Evolutionary conservation across 1,140 invertebrate genomes (phyloP).

Genomic region (Lucilia cuprina): DNA sequence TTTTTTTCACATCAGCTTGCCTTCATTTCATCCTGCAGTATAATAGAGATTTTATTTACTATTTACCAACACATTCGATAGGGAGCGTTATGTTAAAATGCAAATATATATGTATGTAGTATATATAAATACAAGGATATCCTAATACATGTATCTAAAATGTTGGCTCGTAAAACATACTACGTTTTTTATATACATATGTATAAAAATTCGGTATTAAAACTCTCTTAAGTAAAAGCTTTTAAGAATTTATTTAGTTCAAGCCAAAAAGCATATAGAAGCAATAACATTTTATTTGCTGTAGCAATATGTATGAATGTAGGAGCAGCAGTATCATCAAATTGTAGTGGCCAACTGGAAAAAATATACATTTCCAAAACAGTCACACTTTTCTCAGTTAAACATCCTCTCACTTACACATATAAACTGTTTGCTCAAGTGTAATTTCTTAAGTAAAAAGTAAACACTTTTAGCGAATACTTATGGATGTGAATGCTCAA

Average conservation of each 20-base stretch:
- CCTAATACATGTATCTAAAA: too few species aligned
- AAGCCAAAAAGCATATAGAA: background rate
- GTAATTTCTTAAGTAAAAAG: slow-evolving; percentile 62
- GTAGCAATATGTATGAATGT: background rate
- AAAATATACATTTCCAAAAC: background rate
- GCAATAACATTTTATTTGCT: background rate
- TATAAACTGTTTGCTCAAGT: slow-evolving; percentile 52
- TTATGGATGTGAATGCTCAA: slow-evolving; percentile 15
- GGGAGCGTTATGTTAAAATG: too few species aligned
- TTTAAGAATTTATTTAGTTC: background rate
- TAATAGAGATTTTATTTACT: too few species aligned
- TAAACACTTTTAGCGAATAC: slow-evolving; percentile 56
- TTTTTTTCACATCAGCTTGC: too few species aligned
- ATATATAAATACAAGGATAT: too few species aligned
- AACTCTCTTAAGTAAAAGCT: slow-evolving; percentile 6
- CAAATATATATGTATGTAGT: too few species aligned
- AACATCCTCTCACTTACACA: background rate
- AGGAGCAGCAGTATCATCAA: background rate
- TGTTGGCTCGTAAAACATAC: background rate
- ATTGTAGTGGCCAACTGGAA: background rate
- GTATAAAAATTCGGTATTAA: background rate
- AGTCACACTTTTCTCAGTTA: background rate
- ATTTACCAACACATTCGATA: too few species aligned
- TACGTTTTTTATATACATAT: background rate
- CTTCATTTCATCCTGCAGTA: too few species aligned